phyloP scores from a whole-genome alignment of 2,888 invertebrate genomes.

The Agonopterix heracliana region DNA sequence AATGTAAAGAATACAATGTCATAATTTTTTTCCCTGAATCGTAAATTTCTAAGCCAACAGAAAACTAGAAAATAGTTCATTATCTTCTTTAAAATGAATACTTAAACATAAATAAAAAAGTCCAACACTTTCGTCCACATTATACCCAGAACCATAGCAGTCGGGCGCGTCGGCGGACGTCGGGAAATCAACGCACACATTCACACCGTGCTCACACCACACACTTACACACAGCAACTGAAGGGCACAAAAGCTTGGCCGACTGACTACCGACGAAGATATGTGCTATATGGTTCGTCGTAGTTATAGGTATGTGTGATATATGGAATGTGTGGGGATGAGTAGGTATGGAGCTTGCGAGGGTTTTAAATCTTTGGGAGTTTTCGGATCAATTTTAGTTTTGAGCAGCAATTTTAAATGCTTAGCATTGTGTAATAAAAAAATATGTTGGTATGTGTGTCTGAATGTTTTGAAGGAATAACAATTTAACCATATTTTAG shows the following conservation, averaged over 20 bases:
- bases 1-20: too few relatives aligned
- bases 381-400: background rate
- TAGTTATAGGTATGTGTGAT: background rate
- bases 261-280: constrained; percentile 61
- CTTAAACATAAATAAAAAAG: constrained; percentile 1
- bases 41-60: too few relatives aligned
- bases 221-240: constrained; percentile 23
- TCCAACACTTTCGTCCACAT: constrained; percentile 28
- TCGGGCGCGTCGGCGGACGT: constrained; percentile 42
- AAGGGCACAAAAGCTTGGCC: constrained; percentile 63
- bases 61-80: too few relatives aligned
- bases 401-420: too few relatives aligned
- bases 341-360: background rate
- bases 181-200: constrained; percentile 71
- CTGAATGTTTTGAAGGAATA: too few relatives aligned
- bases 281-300: constrained; percentile 25
- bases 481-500: too few relatives aligned
- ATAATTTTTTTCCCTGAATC: too few relatives aligned
- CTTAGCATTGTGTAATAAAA: too few relatives aligned
- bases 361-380: too few relatives aligned
- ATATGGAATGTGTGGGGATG: constrained; percentile 3
- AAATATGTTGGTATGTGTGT: too few relatives aligned
- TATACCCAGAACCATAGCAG: constrained; percentile 36
- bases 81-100: too few relatives aligned
- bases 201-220: constrained; percentile 21